phyloP scores from a whole-genome alignment of 2,888 invertebrate genomes.

The Parnassius glacialis region DNA sequence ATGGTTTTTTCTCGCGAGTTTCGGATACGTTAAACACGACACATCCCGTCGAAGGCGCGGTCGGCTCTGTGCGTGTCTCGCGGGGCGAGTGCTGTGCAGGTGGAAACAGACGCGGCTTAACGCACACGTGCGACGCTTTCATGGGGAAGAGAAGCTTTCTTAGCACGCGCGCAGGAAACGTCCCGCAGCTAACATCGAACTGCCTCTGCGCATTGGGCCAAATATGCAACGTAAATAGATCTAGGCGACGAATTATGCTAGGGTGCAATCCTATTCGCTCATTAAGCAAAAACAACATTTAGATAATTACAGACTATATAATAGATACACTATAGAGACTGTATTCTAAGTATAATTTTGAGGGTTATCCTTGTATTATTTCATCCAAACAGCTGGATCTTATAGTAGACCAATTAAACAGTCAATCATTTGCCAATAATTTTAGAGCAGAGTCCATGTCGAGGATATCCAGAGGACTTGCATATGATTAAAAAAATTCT shows the following conservation, averaged over 20 bases:
- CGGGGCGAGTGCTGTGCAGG: conserved; percentile 55
- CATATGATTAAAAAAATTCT: no score
- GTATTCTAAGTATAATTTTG: no score
- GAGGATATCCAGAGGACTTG: no score
- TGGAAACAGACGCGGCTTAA: conserved; percentile 43
- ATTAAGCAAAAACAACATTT: no score
- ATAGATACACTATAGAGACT: no score
- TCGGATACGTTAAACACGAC: conserved; percentile 52
- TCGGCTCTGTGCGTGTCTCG: conserved; percentile 54
- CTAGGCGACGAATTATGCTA: conserved; percentile 13
- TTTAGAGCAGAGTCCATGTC: no score
- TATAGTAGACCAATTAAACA: no score
- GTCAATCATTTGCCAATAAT: no score
- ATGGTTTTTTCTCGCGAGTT: conserved; percentile 40
- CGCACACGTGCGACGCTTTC: conserved; percentile 71
- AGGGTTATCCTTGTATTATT: no score
- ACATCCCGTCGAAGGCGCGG: conserved; percentile 70
- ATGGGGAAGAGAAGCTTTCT: conserved; percentile 55
- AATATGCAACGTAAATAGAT: conserved; percentile 25
- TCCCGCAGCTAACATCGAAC: conserved; percentile 22
- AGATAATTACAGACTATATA: no score
- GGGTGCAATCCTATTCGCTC: not conserved
- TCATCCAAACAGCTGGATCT: no score
- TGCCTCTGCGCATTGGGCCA: conserved; percentile 16
- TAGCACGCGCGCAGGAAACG: conserved; percentile 61